Conservation (phyloP, 2,797 vertebrate genomes). For the Peromyscus attwateri region DNA sequence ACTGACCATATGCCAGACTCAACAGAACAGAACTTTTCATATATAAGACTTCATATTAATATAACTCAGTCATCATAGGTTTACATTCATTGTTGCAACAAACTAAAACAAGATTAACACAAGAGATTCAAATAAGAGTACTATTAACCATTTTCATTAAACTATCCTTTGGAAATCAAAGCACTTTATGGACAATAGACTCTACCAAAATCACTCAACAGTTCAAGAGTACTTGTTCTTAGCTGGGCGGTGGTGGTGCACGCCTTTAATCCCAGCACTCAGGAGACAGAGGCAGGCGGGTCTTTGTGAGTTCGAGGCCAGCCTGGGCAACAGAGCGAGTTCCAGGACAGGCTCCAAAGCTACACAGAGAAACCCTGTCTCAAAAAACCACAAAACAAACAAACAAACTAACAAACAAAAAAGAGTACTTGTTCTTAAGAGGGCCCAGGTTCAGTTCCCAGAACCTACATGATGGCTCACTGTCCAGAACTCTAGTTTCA, state of each 20-base stretch:
- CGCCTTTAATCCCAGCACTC: no score
- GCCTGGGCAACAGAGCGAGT: no score
- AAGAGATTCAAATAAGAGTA: conserved; percentile 14
- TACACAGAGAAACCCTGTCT: no score
- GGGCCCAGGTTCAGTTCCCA: neutral
- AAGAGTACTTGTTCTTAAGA: neutral
- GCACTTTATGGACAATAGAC: neutral
- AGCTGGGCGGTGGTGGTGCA: no score
- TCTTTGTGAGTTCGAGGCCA: no score
- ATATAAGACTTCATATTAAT: conserved; percentile 24
- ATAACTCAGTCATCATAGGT: conserved; percentile 10
- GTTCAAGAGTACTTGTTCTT: neutral
- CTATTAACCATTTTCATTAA: conserved; percentile 48
- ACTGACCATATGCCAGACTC: conserved; percentile 15
- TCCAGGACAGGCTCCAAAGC: no score
- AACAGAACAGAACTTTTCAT: neutral
- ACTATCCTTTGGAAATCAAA: conserved; percentile 46
- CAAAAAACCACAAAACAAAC: no score
- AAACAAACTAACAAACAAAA: no score
- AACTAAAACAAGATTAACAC: conserved; percentile 42
- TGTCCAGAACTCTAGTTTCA: neutral
- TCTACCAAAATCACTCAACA: neutral
- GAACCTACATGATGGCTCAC: neutral
- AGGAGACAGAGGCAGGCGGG: no score
- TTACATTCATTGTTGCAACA: conserved; percentile 1